Conservation (phyloP, 2,113 vertebrate species). For the Platysternon megacephalum region DNA sequence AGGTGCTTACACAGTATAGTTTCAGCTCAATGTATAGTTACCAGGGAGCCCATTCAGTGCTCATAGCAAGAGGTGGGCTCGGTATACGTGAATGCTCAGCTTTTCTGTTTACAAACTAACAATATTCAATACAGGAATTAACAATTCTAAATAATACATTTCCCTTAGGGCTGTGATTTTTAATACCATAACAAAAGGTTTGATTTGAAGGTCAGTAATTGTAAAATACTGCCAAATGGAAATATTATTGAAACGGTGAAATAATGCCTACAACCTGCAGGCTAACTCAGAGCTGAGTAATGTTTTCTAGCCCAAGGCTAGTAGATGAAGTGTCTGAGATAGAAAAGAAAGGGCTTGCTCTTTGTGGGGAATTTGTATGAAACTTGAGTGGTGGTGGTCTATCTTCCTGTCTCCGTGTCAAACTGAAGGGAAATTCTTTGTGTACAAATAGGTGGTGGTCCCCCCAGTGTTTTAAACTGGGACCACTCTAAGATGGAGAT, state of each 20-base stretch:
- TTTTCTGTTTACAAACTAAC: not conserved
- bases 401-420: not conserved
- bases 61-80: not conserved
- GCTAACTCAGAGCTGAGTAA: not conserved
- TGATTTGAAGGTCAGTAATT: not conserved
- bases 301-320: not conserved
- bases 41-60: not conserved
- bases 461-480: not conserved
- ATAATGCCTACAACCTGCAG: not conserved
- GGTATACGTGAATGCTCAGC: not conserved
- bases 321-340: not conserved
- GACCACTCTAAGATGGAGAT: not conserved
- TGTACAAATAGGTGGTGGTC: not conserved
- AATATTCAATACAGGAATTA: not conserved
- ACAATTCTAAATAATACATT: not conserved
- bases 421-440: not conserved
- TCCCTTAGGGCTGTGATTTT: not conserved
- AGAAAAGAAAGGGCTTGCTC: not conserved
- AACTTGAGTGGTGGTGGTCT: not conserved
- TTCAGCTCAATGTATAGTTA: too few species aligned
- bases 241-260: not conserved
- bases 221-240: not conserved
- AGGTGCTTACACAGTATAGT: too few species aligned
- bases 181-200: not conserved
- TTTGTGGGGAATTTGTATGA: not conserved